Base-by-base conservation (phyloP, 2,888 invertebrate genomes). In the Corythucha ciliata region DNA sequence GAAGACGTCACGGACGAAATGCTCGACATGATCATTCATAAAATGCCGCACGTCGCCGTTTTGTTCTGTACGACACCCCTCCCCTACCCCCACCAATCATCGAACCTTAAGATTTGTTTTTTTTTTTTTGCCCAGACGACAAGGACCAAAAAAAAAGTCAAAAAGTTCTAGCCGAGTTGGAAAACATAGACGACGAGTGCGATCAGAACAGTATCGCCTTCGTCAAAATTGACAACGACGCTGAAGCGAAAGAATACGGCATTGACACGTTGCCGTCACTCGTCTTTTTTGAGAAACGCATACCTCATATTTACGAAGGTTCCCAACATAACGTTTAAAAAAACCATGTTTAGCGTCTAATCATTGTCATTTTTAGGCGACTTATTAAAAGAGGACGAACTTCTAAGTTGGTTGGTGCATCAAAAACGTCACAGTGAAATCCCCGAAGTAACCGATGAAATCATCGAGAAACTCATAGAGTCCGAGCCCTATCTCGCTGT, bases 1-100 rank as follows among this genome's bases (percentile, higher is more conserved):
- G 91, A 92, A 72, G 91, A 92, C 65, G 83, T 92, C 51, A 92
- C 90, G 16, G 89, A 91, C 68, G 90, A 92, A 74, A 90, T 92
- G 89, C 73, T 92, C 58, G 90, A 90, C 66, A 75, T 88, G 65
- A 81, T 92, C 60, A 83, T 92, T 61, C 82, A 81, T 55, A 87
- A 86, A 72, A 85, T 87, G 80, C 81, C 81, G 6, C 81, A 85
- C 67, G 87, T 92, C 59, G 91, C 90, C 42, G 91, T 89, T 48
- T 72, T 92, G 62, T 92, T 91, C 73, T 91, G 91, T 90, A 76
- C 83, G 84, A 77, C 34, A 33, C 16, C 22, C 7, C n/a, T n/a
- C n/a, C n/a, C n/a, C n/a, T n/a, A n/a, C n/a, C n/a, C n/a, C n/a
- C n/a, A n/a, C n/a, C 2, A 29, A n/a, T 29, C 14, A 2, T 29